phyloP scores from a whole-genome alignment of 92 coral and sea anemone species.

The Phenganax subtilis region DNA sequence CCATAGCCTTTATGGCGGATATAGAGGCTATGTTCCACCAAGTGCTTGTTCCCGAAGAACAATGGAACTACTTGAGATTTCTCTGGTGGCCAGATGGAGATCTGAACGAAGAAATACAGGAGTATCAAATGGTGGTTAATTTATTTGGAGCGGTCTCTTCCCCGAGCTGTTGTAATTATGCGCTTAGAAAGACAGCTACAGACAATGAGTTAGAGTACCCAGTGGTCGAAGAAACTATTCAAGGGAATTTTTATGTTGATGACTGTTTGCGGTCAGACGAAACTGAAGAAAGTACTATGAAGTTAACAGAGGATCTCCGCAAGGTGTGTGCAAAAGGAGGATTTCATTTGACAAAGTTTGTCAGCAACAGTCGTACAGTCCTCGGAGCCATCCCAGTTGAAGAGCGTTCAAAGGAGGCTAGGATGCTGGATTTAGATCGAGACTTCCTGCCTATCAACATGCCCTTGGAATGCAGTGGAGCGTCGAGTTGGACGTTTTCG shows the following conservation, averaged over 20 bases:
- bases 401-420: slow-evolving; percentile 9
- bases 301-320: neutral
- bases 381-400: slow-evolving; percentile 8
- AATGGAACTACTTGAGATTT: slow-evolving; percentile 47
- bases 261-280: slow-evolving; percentile 28
- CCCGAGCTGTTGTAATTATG: slow-evolving; percentile 27
- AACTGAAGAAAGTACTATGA: slow-evolving; percentile 20
- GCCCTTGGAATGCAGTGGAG: slow-evolving; percentile 11
- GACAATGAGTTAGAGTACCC: slow-evolving; percentile 25
- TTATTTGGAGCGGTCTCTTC: slow-evolving; percentile 31
- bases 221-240: slow-evolving; percentile 7
- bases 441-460: neutral
- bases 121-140: slow-evolving; percentile 32
- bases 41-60: slow-evolving; percentile 48
- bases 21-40: slow-evolving; percentile 58
- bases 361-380: slow-evolving; percentile 18
- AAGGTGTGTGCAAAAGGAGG: slow-evolving; percentile 18
- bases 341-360: slow-evolving; percentile 11
- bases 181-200: slow-evolving; percentile 16
- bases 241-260: slow-evolving; percentile 15
- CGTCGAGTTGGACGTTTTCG: slow-evolving; percentile 2
- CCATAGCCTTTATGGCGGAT: slow-evolving; percentile 54
- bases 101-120: neutral
- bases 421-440: neutral
- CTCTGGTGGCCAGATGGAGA: slow-evolving; percentile 48